phyloP scores from a whole-genome alignment of 2,797 vertebrate species.

The Melanotaenia boesemani region DNA sequence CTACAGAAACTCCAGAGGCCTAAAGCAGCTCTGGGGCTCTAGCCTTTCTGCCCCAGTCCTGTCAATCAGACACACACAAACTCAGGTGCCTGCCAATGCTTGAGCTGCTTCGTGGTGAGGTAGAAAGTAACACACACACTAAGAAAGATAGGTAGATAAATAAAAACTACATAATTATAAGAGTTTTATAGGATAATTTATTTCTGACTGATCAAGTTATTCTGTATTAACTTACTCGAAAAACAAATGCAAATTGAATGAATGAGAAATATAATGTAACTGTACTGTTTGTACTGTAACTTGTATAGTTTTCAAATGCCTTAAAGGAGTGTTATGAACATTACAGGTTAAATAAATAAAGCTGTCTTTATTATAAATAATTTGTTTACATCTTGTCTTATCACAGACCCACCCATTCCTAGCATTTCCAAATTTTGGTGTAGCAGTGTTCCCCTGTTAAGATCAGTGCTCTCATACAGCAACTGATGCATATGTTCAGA shows the following conservation, averaged over 20 bases:
- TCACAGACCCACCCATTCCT: neutral
- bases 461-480: slow-evolving; percentile 1
- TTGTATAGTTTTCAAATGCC: neutral
- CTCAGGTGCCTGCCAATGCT: slow-evolving; percentile 4
- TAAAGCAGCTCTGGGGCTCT: slow-evolving; percentile 78
- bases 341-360: too few relatives aligned
- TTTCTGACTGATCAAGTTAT: neutral
- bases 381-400: neutral
- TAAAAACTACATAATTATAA: slow-evolving; percentile 1
- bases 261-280: neutral
- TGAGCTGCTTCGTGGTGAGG: neutral
- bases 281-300: neutral
- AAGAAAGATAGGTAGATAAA: slow-evolving; percentile 9
- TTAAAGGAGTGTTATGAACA: too few relatives aligned
- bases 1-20: slow-evolving; percentile 74
- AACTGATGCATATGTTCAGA: neutral
- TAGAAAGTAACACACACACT: slow-evolving; percentile 1
- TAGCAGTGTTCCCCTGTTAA: neutral
- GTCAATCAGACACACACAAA: slow-evolving; percentile 64
- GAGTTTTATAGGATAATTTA: neutral
- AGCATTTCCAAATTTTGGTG: neutral
- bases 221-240: neutral
- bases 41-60: slow-evolving; percentile 73
- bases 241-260: neutral
- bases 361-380: neutral